A percentile compares a stretch with the other conserved stretches of the same genome.
These are phyloP conservation scores for Carlito syrichta DNA, from an alignment of 2,113 vertebrate species.

Conservation along the genomic window DNA sequence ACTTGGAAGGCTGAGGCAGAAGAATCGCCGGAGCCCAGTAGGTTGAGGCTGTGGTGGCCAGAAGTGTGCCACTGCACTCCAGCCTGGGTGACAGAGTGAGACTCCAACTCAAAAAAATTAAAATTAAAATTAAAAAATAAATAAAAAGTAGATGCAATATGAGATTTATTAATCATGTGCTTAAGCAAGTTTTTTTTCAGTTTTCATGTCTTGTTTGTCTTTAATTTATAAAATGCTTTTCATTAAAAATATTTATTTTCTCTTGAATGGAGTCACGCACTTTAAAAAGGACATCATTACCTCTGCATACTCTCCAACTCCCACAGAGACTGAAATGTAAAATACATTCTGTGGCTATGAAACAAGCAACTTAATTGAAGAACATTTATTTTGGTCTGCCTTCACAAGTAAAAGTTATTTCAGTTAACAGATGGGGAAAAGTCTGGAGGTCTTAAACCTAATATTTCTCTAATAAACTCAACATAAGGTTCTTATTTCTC, in stretches of 20 bases:
- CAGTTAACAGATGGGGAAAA: constrained; percentile 77
- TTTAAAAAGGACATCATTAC: constrained; percentile 56
- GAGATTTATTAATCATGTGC: constrained; percentile 11
- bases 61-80: too few relatives aligned
- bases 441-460: constrained; percentile 80
- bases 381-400: constrained; percentile 67
- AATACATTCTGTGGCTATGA: constrained; percentile 49
- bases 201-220: constrained; percentile 32
- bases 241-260: constrained; percentile 47
- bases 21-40: too few relatives aligned
- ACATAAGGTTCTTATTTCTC: constrained; percentile 77
- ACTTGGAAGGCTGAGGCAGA: too few relatives aligned
- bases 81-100: too few relatives aligned
- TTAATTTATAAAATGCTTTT: constrained; percentile 44
- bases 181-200: constrained; percentile 23
- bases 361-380: constrained; percentile 79
- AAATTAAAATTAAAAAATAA: too few relatives aligned
- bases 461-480: constrained; percentile 74
- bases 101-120: too few relatives aligned
- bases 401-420: constrained; percentile 73
- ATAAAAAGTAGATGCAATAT: not conserved
- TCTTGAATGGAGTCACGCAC: constrained; percentile 32
- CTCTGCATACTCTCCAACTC: constrained; percentile 31
- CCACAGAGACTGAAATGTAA: constrained; percentile 43
- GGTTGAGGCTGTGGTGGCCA: too few relatives aligned